A percentile compares a stretch with the other conserved stretches of the same genome.
Conservation (phyloP, 1,140 invertebrate genomes). For the Meloidogyne hapla region DNA sequence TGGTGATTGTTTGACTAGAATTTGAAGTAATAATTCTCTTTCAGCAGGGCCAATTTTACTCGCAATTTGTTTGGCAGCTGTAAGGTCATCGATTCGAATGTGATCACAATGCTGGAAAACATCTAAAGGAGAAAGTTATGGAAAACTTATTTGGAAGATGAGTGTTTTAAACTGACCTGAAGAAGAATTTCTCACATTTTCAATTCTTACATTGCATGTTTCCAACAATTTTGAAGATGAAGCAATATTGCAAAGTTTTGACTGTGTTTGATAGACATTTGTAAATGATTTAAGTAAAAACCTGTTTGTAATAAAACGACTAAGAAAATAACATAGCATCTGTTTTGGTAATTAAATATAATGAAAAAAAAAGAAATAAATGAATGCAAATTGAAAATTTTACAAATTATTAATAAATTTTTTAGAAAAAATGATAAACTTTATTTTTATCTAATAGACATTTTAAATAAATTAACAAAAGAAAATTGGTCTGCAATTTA, state of each 20-base stretch:
- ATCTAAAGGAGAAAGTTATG: slow-evolving; percentile 10
- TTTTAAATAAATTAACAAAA: not conserved
- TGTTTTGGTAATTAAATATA: not conserved
- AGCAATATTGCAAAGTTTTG: not conserved
- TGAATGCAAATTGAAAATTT: not conserved
- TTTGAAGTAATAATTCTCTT: slow-evolving; percentile 19
- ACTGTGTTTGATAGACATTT: not conserved
- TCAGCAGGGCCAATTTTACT: slow-evolving; percentile 21
- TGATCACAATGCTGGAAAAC: slow-evolving; percentile 25
- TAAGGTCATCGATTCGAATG: slow-evolving; percentile 20
- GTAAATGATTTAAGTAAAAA: slow-evolving; percentile 3
- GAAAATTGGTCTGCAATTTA: not conserved
- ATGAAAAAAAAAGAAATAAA: not conserved
- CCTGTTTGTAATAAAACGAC: not conserved
- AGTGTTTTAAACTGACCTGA: not conserved
- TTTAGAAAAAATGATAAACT: not conserved
- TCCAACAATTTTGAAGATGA: not conserved
- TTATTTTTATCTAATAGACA: not conserved
- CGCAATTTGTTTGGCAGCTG: slow-evolving; percentile 14
- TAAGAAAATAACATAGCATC: slow-evolving; percentile 3
- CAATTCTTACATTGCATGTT: not conserved
- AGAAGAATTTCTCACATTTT: not conserved
- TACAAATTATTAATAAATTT: not conserved
- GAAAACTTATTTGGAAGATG: too few relatives aligned
- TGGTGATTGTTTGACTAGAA: slow-evolving; percentile 5